These are phyloP conservation scores for Linhomoeus sp. DNA, from an alignment of 2,888 invertebrate genomes.

Conservation along the genomic window DNA sequence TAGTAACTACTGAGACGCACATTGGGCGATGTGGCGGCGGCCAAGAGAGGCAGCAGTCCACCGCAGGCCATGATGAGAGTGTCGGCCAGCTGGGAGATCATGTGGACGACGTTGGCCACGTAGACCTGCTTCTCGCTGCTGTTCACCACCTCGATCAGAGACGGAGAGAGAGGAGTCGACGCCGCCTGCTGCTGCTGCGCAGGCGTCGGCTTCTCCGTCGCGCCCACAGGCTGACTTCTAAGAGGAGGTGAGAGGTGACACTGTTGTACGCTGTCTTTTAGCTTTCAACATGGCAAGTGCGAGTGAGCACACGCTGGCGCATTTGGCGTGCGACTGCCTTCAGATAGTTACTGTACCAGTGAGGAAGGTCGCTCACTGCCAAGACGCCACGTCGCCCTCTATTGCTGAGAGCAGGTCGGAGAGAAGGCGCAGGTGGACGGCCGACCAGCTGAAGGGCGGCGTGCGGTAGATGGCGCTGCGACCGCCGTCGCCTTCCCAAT, in stretches of 20 bases:
- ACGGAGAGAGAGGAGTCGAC: background rate
- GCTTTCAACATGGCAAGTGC: too few species aligned
- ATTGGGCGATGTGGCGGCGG: slow-evolving; percentile 93
- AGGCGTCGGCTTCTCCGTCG: too few species aligned
- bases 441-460: slow-evolving; percentile 98
- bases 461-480: slow-evolving; percentile 91
- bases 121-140: slow-evolving; percentile 95
- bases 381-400: slow-evolving; percentile 87
- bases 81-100: slow-evolving; percentile 94
- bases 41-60: slow-evolving; percentile 77
- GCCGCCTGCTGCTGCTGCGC: background rate
- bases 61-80: slow-evolving; percentile 97
- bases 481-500: slow-evolving; percentile 23
- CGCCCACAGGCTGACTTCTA: too few species aligned
- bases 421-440: slow-evolving; percentile 82
- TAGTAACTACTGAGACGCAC: too few species aligned
- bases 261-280: too few species aligned
- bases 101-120: slow-evolving; percentile 94
- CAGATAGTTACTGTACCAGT: too few species aligned
- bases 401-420: slow-evolving; percentile 87
- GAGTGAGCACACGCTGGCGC: too few species aligned
- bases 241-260: too few species aligned
- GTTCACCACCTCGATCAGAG: slow-evolving; percentile 86
- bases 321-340: too few species aligned
- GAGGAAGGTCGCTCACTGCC: slow-evolving; percentile 33